Evolutionary conservation across 2,797 vertebrate species (phyloP).

Genomic region (Galaxias olidus): DNA sequence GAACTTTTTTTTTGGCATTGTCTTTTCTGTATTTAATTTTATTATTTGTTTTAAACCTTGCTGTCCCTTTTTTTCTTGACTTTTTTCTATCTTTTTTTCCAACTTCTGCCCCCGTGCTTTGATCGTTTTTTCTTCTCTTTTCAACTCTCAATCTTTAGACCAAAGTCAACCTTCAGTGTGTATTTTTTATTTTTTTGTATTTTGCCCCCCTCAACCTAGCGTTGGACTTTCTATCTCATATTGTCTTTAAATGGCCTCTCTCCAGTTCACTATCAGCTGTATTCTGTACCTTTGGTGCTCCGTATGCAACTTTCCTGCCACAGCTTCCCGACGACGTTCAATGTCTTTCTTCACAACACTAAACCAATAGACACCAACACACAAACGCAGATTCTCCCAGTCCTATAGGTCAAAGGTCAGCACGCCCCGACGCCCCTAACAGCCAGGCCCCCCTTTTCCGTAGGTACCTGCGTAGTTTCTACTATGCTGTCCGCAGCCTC

Average conservation of each 20-base stretch:
- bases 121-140: background rate
- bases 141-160: background rate
- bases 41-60: slow-evolving; percentile 9
- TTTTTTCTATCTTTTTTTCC: background rate
- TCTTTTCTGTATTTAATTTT: background rate
- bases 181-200: background rate
- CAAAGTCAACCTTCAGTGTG: background rate
- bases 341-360: background rate
- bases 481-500: slow-evolving; percentile 87
- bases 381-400: background rate
- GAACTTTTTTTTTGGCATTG: background rate
- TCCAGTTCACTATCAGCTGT: too few species aligned
- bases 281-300: too few species aligned
- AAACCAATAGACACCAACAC: background rate
- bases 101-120: background rate
- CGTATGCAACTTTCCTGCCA: too few species aligned
- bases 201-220: too few species aligned
- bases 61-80: background rate
- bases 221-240: too few species aligned
- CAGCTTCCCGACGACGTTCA: background rate
- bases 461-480: slow-evolving; percentile 93
- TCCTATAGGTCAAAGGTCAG: background rate
- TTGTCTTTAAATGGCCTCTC: too few species aligned
- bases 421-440: slow-evolving; percentile 26
- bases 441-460: slow-evolving; percentile 24